These are phyloP conservation scores for Danio choprae DNA, from an alignment of 2,797 vertebrate species.

Conservation along the genomic window DNA sequence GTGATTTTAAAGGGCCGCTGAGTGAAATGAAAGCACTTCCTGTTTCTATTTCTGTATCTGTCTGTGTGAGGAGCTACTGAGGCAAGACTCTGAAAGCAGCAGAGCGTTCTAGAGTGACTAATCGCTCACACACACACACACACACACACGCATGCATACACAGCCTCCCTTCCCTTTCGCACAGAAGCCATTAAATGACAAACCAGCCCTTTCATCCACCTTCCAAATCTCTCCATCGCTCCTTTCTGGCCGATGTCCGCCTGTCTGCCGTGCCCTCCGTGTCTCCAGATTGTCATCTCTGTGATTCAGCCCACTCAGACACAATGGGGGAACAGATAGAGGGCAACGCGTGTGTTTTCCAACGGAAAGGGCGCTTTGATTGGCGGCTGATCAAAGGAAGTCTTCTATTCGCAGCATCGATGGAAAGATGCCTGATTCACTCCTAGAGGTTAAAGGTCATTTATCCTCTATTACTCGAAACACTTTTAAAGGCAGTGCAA, in stretches of 20 bases:
- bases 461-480: conserved; percentile 21
- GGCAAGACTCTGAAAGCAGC: conserved; percentile 56
- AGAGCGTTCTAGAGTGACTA: conserved; percentile 61
- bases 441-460: conserved; percentile 45
- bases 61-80: conserved; percentile 61
- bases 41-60: conserved; percentile 63
- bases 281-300: conserved; percentile 60
- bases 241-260: conserved; percentile 43
- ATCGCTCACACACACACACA: conserved; percentile 37
- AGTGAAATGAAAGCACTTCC: conserved; percentile 62
- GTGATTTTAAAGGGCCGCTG: conserved; percentile 63
- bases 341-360: conserved; percentile 47
- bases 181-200: conserved; percentile 56
- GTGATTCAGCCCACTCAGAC: conserved; percentile 57
- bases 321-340: conserved; percentile 57
- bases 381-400: conserved; percentile 54
- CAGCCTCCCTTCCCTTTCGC: conserved; percentile 35
- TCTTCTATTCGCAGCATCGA: conserved; percentile 28
- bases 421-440: conserved; percentile 42
- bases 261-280: conserved; percentile 49
- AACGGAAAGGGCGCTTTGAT: conserved; percentile 48
- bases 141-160: background rate
- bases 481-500: conserved; percentile 1
- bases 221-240: conserved; percentile 54
- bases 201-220: conserved; percentile 55